Evolutionary conservation across 2,888 invertebrate genomes (phyloP).

Genomic region (Mayetiola destructor): DNA sequence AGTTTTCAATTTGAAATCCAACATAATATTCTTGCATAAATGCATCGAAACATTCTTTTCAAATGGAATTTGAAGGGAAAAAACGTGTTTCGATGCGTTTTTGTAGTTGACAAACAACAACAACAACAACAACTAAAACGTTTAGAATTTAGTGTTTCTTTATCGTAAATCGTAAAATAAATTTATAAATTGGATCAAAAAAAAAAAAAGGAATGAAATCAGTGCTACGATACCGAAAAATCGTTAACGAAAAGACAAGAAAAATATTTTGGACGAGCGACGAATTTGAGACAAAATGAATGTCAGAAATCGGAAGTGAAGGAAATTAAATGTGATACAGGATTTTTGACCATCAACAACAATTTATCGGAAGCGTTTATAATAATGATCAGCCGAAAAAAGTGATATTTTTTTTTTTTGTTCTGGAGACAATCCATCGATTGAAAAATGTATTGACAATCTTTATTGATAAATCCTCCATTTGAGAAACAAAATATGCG

Average conservation of each 20-base stretch:
- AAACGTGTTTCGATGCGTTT: conserved; percentile 4
- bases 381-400: no score
- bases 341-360: conserved; percentile 23
- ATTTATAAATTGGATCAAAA: conserved; percentile 5
- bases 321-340: conserved; percentile 21
- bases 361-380: no score
- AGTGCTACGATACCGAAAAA: conserved; percentile 10
- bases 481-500: no score
- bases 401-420: no score
- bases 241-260: conserved; percentile 18
- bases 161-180: not conserved
- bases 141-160: not conserved
- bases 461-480: conserved; percentile 20
- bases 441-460: not conserved
- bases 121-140: conserved; percentile 13
- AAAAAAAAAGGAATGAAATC: conserved; percentile 14
- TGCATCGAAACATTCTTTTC: conserved; percentile 3
- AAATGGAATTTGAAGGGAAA: not conserved
- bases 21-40: not conserved
- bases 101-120: not conserved
- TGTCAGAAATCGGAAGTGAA: conserved; percentile 19
- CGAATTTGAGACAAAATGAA: not conserved
- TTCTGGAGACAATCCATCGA: no score
- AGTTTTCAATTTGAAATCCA: conserved; percentile 2
- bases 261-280: conserved; percentile 15